Evolutionary conservation across 2,888 invertebrate species (phyloP).

Genomic region (Agrilus biguttatus): DNA sequence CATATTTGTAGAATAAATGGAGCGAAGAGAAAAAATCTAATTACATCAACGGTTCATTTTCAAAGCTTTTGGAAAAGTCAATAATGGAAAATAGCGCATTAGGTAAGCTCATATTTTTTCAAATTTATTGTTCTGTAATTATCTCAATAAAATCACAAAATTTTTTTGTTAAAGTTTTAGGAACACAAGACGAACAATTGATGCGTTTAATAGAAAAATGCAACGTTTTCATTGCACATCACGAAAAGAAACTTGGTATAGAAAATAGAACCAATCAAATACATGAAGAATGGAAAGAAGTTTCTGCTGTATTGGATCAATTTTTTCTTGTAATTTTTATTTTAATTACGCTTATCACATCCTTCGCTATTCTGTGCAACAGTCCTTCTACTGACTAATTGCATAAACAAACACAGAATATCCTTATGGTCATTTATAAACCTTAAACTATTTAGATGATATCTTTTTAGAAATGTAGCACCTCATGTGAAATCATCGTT

Average conservation of each 20-base stretch:
- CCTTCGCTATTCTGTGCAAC: constrained; percentile 59
- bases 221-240: constrained; percentile 62
- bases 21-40: too few relatives aligned
- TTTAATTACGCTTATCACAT: constrained; percentile 59
- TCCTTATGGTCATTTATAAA: too few relatives aligned
- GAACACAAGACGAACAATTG: constrained; percentile 47
- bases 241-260: constrained; percentile 64
- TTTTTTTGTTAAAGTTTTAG: too few relatives aligned
- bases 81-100: constrained; percentile 4
- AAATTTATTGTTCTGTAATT: too few relatives aligned
- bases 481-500: too few relatives aligned
- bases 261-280: constrained; percentile 66
- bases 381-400: constrained; percentile 30
- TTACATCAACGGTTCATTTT: neutral
- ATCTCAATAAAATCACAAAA: too few relatives aligned
- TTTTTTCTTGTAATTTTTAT: constrained; percentile 63
- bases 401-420: too few relatives aligned
- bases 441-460: too few relatives aligned
- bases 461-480: too few relatives aligned
- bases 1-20: too few relatives aligned
- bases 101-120: constrained; percentile 1
- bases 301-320: constrained; percentile 72
- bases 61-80: neutral
- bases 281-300: constrained; percentile 72
- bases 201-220: constrained; percentile 52